These are phyloP conservation scores for Alosa alosa DNA, from an alignment of 2,113 vertebrate species.

Conservation along the genomic window DNA sequence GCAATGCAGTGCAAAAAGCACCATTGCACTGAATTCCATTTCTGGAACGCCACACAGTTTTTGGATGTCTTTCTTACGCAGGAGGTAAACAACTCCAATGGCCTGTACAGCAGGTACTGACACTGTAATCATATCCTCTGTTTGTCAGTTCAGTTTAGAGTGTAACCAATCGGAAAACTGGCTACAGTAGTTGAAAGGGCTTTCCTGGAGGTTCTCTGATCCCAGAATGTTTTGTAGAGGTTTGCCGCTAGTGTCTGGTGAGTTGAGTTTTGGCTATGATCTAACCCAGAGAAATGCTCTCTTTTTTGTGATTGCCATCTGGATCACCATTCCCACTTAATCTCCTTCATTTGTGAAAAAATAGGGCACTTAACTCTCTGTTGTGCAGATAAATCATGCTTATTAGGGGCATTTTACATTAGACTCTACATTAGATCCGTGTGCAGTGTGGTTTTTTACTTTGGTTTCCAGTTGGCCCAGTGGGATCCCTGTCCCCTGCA, in stretches of 20 bases:
- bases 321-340: neutral
- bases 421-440: neutral
- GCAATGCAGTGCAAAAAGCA: conserved; percentile 30
- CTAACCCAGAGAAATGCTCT: conserved; percentile 19
- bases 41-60: conserved; percentile 26
- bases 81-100: conserved; percentile 49
- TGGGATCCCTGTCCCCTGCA: conserved; percentile 33
- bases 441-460: conserved; percentile 29
- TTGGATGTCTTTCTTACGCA: conserved; percentile 30
- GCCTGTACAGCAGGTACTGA: conserved; percentile 41
- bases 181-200: conserved; percentile 29
- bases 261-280: conserved; percentile 23
- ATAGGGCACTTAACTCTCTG: conserved; percentile 9
- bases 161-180: conserved; percentile 44
- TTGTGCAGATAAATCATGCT: neutral
- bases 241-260: conserved; percentile 11
- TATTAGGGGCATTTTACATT: conserved; percentile 33
- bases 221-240: conserved; percentile 35
- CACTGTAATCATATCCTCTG: conserved; percentile 41
- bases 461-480: conserved; percentile 21
- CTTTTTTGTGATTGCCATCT: neutral
- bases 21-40: conserved; percentile 21
- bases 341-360: conserved; percentile 20
- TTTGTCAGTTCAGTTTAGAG: conserved; percentile 44
- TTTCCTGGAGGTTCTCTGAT: conserved; percentile 10